Base-by-base conservation (phyloP, 2,888 invertebrate genomes). In the Hydraecia micacea region DNA sequence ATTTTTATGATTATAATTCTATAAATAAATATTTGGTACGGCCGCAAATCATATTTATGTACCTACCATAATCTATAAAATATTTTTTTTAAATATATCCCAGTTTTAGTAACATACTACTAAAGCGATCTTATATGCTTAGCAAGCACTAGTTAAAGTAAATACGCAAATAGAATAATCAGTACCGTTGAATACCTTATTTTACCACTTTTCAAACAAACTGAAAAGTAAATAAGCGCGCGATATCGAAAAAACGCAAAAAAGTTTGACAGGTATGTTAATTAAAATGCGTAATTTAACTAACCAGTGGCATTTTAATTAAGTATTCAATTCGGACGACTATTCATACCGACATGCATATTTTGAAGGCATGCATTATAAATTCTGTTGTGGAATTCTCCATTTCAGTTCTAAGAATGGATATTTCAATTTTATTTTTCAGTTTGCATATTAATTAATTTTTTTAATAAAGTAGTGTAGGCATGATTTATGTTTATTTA, bases 281-380 rank as follows among this genome's bases (percentile, higher is more conserved):
- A 79, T 75, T 80, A 78, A 62, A 63, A 66, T 78, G 71, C 78
- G 82, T 80, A 63, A 82, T 85, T 84, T 81, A 83, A 90, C 85
- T 81, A 87, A 74, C 73, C 73, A 72, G 63, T 36, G 69, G 75
- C 79, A 84, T 85, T 84, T 83, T 81, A 87, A 85, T 87, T 80
- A 81, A 86, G 69, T 67, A 52, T 80, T 52, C 55, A 70, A 65
- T 79, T 78, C 73, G 52, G 79, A 76, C 70, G 67, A 70, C 46
- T 66, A 36, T 67, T 62, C 46, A 1, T 15, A 46, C 46, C 46
- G 39, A 62, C 46, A 39, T 74, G 60, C 80, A 79, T 80, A 70
- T 77, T 86, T 86, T 39, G 46, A 75, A 66, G 32, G 62, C 66
- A 82, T 73, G 83, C 74, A 73, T 76, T 67, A 49, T 80, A 62